Conservation (phyloP, 2,113 vertebrate genomes). For the Thamnophis sirtalis region DNA sequence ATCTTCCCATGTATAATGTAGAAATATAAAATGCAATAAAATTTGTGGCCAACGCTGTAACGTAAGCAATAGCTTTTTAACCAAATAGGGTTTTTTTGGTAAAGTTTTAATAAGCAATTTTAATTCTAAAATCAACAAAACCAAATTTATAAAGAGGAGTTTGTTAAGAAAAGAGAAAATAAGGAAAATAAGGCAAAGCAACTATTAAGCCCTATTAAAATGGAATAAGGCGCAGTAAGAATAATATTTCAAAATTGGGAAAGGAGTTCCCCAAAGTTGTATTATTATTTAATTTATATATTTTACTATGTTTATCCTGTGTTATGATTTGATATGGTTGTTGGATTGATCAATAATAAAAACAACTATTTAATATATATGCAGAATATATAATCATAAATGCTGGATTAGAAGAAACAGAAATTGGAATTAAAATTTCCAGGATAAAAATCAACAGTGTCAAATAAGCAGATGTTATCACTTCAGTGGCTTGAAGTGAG, state of each 20-base stretch:
- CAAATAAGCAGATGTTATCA: not conserved
- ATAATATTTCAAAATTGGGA: not conserved
- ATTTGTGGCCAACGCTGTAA: not conserved
- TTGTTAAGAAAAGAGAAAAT: not conserved
- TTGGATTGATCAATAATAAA: not conserved
- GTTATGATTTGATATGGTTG: not conserved
- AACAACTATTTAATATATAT: not conserved
- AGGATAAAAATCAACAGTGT: not conserved
- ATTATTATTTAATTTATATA: not conserved
- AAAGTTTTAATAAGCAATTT: not conserved
- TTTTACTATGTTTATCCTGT: not conserved
- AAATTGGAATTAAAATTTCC: not conserved
- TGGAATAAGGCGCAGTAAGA: not conserved
- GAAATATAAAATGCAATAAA: not conserved
- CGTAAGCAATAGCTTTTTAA: not conserved
- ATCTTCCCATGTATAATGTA: not conserved
- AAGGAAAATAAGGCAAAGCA: not conserved
- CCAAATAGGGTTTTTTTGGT: not conserved
- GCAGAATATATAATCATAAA: not conserved
- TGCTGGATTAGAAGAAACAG: not conserved
- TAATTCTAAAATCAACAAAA: not conserved
- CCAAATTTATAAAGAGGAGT: not conserved
- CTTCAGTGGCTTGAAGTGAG: not conserved
- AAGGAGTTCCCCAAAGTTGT: not conserved
- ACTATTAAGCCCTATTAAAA: not conserved